phyloP scores from a whole-genome alignment of 1,140 invertebrate genomes.

The Augochlora pura region DNA sequence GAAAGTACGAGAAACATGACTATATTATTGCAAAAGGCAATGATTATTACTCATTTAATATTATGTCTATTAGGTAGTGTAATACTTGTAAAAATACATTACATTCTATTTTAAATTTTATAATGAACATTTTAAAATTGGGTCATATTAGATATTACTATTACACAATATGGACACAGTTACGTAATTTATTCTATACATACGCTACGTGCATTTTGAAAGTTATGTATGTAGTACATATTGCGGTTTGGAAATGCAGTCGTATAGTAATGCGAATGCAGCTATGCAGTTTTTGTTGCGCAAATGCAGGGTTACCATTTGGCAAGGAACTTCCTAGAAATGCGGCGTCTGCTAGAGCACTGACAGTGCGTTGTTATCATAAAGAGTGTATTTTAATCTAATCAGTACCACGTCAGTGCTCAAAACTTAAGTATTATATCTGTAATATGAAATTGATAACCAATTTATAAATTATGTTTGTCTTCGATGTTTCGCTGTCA shows the following conservation, averaged over 20 bases:
- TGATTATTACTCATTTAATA: no score
- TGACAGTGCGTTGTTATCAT: slow-evolving; percentile 35
- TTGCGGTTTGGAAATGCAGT: neutral
- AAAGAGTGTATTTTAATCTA: slow-evolving; percentile 6
- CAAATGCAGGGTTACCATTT: slow-evolving; percentile 8
- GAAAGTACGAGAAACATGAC: no score
- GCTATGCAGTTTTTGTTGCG: neutral
- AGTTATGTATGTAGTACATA: no score
- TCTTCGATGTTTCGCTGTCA: neutral
- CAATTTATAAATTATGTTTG: neutral
- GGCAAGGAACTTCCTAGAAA: slow-evolving; percentile 38
- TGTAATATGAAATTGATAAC: neutral
- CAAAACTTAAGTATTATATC: neutral
- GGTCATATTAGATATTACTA: no score
- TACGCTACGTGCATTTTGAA: no score
- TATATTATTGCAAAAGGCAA: no score
- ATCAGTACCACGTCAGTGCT: neutral
- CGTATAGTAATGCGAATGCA: neutral
- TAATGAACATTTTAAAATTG: no score
- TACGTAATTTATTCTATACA: no score
- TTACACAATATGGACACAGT: no score
- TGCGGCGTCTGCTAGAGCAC: slow-evolving; percentile 43
- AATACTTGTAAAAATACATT: no score
- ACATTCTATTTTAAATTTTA: no score
- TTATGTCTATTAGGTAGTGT: no score